Evolutionary conservation across 37 sponge, comb jelly and placozoan species (phyloP), one percentile per base, ranked within the genome.

Genomic region (Tethya wilhelma): DNA sequence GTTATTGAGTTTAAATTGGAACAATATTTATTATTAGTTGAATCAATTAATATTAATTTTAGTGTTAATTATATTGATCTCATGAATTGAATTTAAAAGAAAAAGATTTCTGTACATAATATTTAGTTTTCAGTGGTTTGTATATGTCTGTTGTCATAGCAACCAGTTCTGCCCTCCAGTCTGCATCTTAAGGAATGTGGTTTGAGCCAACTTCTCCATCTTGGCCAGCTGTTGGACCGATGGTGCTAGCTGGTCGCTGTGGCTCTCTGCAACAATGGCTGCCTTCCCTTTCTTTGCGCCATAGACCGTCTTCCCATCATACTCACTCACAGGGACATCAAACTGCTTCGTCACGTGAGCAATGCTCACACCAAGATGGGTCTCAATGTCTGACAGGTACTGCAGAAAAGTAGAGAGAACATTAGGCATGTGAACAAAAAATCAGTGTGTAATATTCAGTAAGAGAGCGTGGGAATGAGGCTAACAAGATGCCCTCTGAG

Each of bases 271-370:
- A 8, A 25, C 28, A 30, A 33, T 59, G 45, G 84, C 80, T 41
- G 40, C 53, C 17, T 49, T 44, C 30, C 68, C 64, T 58, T 85
- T 79, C 85, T 85, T 90, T 78, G 77, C 80, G 60, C 98, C 98
- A 42, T 98, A 98, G 22, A 74, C 78, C n/a, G 95, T 86, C 69
- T 95, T 94, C 31, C 95, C 98, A 71, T 94, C 98, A 84, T 75
- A 97, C 72, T 95, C 98, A 69, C 85, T 90, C 25, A 79, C 75
- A 0, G 91, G 87, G 6, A 97, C 89, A 20, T 78, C 49, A 62
- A 97, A 83, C 14, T 80, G 43, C 28, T 46, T 25, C 20, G 59
- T 79, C 5, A 90, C 87, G 59, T 71, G 64, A n/a, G 95, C 80
- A 45, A 97, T 88, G 41, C 74, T 90, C 38, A 82, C 90, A 12